Evolutionary conservation across 1,140 invertebrate genomes (phyloP).

Genomic region (Bombyx mandarina): DNA sequence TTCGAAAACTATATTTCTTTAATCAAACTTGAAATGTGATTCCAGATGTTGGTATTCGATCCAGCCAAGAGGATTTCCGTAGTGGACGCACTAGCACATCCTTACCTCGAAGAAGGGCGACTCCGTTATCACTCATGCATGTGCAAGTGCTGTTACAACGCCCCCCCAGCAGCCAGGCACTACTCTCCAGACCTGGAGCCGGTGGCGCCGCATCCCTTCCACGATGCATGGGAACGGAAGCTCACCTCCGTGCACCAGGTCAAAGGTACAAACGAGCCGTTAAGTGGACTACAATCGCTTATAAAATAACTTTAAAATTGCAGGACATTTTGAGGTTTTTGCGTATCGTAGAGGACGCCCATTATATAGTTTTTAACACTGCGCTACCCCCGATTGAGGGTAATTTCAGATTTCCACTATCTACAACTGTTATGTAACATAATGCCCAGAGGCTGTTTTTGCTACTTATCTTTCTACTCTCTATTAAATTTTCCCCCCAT

Average conservation of each 20-base stretch:
- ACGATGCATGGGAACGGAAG: constrained; percentile 95
- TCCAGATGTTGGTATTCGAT: constrained; percentile 98
- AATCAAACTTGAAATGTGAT: constrained; percentile 32
- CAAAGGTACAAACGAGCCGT: constrained; percentile 79
- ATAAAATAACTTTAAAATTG: too few relatives aligned
- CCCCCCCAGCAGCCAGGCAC: constrained; percentile 76
- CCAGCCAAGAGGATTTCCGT: constrained; percentile 97
- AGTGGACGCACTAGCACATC: constrained; percentile 94
- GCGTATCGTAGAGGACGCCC: too few relatives aligned
- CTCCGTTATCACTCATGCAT: constrained; percentile 99
- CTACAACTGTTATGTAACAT: too few relatives aligned
- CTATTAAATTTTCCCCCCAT: too few relatives aligned
- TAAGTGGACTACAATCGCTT: too few relatives aligned
- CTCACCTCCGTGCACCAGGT: constrained; percentile 93
- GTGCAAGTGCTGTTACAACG: constrained; percentile 95
- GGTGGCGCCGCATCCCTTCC: constrained; percentile 88
- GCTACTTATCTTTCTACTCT: too few relatives aligned
- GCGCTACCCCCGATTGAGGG: too few relatives aligned
- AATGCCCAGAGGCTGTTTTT: too few relatives aligned
- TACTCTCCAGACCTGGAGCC: constrained; percentile 96
- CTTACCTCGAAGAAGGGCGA: constrained; percentile 97
- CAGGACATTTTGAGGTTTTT: too few relatives aligned
- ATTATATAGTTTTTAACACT: too few relatives aligned
- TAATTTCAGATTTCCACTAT: too few relatives aligned
- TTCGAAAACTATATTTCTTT: too few relatives aligned